Percentiles rank a stretch among this genome's conserved stretches.
These are phyloP conservation scores for Cotesia congregata DNA, from an alignment of 2,888 invertebrate genomes.

Conservation along the genomic window DNA sequence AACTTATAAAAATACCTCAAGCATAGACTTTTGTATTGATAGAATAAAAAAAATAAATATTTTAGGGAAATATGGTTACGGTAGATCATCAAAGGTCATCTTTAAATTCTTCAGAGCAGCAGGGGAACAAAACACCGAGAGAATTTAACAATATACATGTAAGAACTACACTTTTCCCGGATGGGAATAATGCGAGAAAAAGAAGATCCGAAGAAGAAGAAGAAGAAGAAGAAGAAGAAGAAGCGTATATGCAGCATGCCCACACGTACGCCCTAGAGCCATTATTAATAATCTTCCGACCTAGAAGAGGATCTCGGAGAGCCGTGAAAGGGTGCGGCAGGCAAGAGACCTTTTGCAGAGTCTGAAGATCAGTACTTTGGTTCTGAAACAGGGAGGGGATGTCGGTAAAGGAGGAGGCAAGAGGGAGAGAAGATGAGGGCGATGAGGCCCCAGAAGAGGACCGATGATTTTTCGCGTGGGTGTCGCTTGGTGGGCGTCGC, in stretches of 20 bases:
- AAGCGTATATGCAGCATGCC: constrained; percentile 45
- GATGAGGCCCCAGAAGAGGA: constrained; percentile 41
- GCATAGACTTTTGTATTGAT: too few relatives aligned
- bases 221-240: neutral
- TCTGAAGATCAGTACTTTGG: neutral
- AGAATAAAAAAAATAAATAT: neutral
- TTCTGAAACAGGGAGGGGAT: constrained; percentile 1
- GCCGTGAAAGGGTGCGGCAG: constrained; percentile 48
- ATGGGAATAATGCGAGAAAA: neutral
- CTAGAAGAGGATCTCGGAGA: constrained; percentile 51
- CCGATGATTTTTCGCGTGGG: constrained; percentile 66
- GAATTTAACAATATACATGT: neutral
- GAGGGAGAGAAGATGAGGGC: constrained; percentile 44
- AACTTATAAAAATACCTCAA: too few relatives aligned
- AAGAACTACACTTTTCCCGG: constrained; percentile 29
- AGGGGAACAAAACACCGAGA: neutral
- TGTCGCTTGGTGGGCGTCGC: constrained; percentile 69
- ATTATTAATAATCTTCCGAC: constrained; percentile 54
- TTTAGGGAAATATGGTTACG: constrained; percentile 9
- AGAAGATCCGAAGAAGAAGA: neutral
- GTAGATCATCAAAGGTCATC: constrained; percentile 43
- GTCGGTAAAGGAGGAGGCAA: constrained; percentile 17
- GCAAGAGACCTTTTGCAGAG: constrained; percentile 41
- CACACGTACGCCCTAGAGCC: constrained; percentile 53
- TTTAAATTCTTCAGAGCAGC: neutral